Evolutionary conservation across 2,113 vertebrate species (phyloP).

Genomic region (Thunnus maccoyii): DNA sequence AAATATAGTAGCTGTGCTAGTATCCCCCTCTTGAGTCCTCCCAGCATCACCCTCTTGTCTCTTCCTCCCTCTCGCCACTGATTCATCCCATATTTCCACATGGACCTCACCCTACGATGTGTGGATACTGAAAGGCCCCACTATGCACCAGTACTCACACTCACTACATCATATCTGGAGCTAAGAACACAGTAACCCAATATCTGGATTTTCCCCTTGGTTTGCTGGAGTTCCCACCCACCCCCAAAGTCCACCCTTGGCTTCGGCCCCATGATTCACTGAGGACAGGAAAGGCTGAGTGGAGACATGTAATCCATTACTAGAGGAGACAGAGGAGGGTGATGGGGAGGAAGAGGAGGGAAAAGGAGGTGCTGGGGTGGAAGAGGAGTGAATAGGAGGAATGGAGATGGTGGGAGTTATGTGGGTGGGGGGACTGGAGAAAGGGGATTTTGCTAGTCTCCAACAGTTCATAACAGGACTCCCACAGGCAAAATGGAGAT

Average conservation of each 20-base stretch:
- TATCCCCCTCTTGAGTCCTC: conserved; percentile 24
- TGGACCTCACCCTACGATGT: conserved; percentile 27
- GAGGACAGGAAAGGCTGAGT: conserved; percentile 74
- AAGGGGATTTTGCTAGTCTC: conserved; percentile 45
- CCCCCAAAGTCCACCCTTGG: conserved; percentile 62
- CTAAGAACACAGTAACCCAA: conserved; percentile 70
- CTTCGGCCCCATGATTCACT: conserved; percentile 71
- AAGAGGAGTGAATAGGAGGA: conserved; percentile 39
- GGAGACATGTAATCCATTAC: conserved; percentile 75
- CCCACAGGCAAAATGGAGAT: conserved; percentile 6
- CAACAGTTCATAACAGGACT: conserved; percentile 41
- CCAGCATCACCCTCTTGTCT: conserved; percentile 23
- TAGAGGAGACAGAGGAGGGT: conserved; percentile 24
- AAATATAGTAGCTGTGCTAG: background rate
- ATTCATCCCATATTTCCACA: conserved; percentile 53
- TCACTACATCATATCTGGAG: conserved; percentile 72
- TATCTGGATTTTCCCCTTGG: conserved; percentile 70
- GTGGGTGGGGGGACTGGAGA: conserved; percentile 30
- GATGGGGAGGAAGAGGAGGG: conserved; percentile 42
- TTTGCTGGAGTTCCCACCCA: conserved; percentile 66
- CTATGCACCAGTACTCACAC: conserved; percentile 54
- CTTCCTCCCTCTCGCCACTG: conserved; percentile 28
- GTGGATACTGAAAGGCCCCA: conserved; percentile 56
- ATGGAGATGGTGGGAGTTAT: conserved; percentile 49
- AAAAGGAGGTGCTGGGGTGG: conserved; percentile 41